These are phyloP conservation scores for Pristis pectinata DNA, from an alignment of 2,797 vertebrate species.

Conservation along the genomic window DNA sequence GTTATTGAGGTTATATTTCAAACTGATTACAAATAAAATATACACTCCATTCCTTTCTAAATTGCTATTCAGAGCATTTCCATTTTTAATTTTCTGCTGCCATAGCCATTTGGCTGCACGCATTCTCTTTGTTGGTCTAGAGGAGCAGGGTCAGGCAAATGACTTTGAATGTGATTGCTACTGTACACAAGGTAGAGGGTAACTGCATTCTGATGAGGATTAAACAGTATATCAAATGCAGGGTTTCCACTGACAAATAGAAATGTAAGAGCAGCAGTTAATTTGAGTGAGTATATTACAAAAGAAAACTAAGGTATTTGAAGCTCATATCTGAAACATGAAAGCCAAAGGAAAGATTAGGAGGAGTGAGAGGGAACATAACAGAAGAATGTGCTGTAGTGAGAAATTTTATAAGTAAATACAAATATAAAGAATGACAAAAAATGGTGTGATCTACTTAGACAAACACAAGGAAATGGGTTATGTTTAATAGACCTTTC, in stretches of 20 bases:
- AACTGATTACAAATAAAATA: slow-evolving; percentile 15
- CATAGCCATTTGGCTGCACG: neutral
- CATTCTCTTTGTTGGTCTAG: neutral
- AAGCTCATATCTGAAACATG: neutral
- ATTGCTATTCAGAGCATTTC: neutral
- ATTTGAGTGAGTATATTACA: neutral
- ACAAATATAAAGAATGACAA: neutral
- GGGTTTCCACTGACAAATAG: neutral
- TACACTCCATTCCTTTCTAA: neutral
- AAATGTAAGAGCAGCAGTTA: neutral
- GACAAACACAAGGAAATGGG: neutral
- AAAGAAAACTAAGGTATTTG: neutral
- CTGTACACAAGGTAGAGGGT: neutral
- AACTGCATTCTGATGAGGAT: neutral
- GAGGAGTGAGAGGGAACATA: neutral
- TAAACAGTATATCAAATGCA: neutral
- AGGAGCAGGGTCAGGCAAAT: neutral
- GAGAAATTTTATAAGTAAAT: neutral
- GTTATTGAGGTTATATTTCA: slow-evolving; percentile 19
- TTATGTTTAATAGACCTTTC: neutral
- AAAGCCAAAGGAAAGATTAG: neutral
- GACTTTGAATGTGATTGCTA: slow-evolving; percentile 4
- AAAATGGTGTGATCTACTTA: neutral
- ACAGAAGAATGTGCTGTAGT: neutral
- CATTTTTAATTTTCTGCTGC: neutral